A percentile compares a stretch with the other conserved stretches of the same genome.
Conservation (phyloP, 2,888 invertebrate species). For the Lasioglossum oenotherae region DNA sequence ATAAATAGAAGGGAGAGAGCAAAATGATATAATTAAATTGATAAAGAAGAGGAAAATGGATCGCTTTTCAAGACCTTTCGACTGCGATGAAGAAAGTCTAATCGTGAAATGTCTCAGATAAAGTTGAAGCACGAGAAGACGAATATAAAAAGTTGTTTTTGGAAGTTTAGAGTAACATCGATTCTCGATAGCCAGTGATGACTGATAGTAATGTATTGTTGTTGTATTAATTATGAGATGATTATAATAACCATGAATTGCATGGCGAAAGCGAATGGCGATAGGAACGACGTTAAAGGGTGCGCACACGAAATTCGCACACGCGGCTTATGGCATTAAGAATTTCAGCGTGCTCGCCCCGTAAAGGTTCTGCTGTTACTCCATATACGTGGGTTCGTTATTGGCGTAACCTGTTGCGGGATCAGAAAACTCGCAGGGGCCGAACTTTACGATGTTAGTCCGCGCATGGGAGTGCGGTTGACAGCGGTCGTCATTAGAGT, state of each 20-base stretch:
- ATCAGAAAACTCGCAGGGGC: constrained; percentile 31
- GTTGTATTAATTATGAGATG: no score
- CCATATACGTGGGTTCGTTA: constrained; percentile 51
- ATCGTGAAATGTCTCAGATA: background rate
- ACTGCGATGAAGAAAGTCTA: background rate
- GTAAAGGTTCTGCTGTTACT: background rate
- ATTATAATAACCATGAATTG: background rate
- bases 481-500: constrained; percentile 79
- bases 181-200: background rate
- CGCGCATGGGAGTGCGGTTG: constrained; percentile 66
- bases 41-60: background rate
- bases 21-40: background rate
- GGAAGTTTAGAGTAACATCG: background rate
- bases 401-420: constrained; percentile 32
- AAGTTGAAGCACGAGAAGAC: background rate
- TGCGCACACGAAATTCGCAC: constrained; percentile 9
- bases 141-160: no score
- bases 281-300: background rate
- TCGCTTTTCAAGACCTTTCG: background rate
- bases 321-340: background rate
- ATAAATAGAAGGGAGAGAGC: background rate
- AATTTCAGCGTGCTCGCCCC: constrained; percentile 8
- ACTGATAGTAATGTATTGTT: background rate
- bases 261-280: background rate
- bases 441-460: constrained; percentile 62